phyloP scores from a whole-genome alignment of 2,797 vertebrate species.

The Atherinosoma microstoma region DNA sequence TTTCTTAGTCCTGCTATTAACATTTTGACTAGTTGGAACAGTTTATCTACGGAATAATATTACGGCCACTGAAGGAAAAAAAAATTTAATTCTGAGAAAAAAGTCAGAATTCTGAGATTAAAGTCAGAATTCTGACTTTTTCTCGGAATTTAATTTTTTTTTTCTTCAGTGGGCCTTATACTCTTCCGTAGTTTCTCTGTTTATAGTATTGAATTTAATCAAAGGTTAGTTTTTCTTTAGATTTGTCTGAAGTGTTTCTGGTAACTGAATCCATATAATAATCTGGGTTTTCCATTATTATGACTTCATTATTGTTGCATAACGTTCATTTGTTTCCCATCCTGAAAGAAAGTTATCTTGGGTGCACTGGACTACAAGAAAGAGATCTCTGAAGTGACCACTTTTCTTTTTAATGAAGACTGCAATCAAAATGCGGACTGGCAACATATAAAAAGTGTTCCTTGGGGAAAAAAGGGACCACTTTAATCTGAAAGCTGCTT shows the following conservation, averaged over 20 bases:
- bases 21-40: too few relatives aligned
- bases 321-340: constrained; percentile 54
- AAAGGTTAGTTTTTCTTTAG: not conserved
- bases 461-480: constrained; percentile 14
- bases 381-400: constrained; percentile 4
- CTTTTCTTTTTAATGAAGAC: constrained; percentile 23
- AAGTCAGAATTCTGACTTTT: too few relatives aligned
- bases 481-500: constrained; percentile 32
- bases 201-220: constrained; percentile 2
- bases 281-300: constrained; percentile 6
- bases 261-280: constrained; percentile 2
- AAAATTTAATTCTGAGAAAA: too few relatives aligned
- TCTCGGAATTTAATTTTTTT: too few relatives aligned
- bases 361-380: constrained; percentile 14
- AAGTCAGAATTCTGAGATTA: too few relatives aligned
- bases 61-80: too few relatives aligned
- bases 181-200: too few relatives aligned
- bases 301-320: constrained; percentile 37
- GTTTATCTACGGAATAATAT: not conserved
- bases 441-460: constrained; percentile 8
- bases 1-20: too few relatives aligned
- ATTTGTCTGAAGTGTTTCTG: not conserved
- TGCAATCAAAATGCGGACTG: constrained; percentile 20
- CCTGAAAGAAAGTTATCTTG: constrained; percentile 38
- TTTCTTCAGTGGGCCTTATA: too few relatives aligned